These are phyloP conservation scores for Chelonoidis abingdonii DNA, from an alignment of 2,113 vertebrate genomes.

Conservation along the genomic window DNA sequence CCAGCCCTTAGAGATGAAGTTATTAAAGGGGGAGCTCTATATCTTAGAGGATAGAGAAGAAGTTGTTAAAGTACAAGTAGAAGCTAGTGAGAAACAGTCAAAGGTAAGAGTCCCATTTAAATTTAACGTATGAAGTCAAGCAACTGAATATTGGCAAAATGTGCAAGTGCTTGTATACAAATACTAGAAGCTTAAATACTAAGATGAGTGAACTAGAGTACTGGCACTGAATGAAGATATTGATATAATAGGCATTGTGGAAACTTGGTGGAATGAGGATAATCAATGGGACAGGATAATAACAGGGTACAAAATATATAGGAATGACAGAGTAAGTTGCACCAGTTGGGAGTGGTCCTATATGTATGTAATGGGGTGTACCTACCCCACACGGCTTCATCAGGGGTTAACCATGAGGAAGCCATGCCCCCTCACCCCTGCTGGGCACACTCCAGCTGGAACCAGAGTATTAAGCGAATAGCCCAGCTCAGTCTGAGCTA, in stretches of 20 bases:
- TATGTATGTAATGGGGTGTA: not conserved
- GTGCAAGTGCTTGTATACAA: not conserved
- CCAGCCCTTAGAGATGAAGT: not conserved
- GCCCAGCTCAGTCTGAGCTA: too few relatives aligned
- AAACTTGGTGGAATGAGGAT: not conserved
- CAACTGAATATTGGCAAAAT: not conserved
- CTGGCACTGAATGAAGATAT: not conserved
- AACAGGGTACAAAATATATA: not conserved
- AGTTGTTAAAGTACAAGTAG: not conserved
- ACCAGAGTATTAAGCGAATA: too few relatives aligned
- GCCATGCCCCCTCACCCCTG: too few relatives aligned
- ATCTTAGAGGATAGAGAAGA: not conserved
- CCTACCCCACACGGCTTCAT: too few relatives aligned
- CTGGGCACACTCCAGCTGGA: too few relatives aligned
- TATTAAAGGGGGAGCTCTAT: not conserved
- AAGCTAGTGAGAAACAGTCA: not conserved
- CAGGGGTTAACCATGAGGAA: too few relatives aligned
- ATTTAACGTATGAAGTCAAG: not conserved
- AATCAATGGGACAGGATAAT: not conserved
- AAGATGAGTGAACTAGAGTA: not conserved
- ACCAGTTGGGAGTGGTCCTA: not conserved
- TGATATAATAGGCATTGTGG: not conserved
- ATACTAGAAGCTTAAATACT: not conserved
- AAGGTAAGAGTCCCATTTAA: not conserved
- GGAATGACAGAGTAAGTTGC: not conserved